phyloP scores from a whole-genome alignment of 2,888 invertebrate genomes.

The Drosophila borborema region DNA sequence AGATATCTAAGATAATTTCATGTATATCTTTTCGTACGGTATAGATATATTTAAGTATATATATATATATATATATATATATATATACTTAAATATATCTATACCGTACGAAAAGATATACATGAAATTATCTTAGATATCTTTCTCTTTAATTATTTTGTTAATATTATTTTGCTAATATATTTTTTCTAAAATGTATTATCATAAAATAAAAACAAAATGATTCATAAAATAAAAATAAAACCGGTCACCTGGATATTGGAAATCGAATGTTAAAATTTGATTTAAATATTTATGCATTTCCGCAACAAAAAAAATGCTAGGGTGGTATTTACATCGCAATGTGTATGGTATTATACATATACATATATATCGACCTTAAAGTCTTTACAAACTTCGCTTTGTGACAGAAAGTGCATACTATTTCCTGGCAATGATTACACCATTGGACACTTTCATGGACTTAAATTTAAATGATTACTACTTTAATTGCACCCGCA shows the following conservation, averaged over 20 bases:
- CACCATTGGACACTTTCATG: slow-evolving; percentile 39
- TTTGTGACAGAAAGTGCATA: slow-evolving; percentile 11
- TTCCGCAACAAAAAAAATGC: background rate
- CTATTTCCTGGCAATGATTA: no score
- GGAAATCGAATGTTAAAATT: slow-evolving; percentile 1
- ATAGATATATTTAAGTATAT: background rate
- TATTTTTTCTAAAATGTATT: background rate
- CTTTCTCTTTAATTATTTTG: no score
- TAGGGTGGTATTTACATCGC: background rate
- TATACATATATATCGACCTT: slow-evolving; percentile 1
- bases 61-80: background rate
- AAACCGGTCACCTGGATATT: slow-evolving; percentile 1
- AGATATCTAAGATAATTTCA: slow-evolving; percentile 7
- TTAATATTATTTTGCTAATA: background rate
- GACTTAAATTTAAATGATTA: slow-evolving; percentile 24
- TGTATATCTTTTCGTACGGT: slow-evolving; percentile 7
- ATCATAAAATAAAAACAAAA: no score
- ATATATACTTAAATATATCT: background rate
- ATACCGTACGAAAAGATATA: slow-evolving; percentile 6
- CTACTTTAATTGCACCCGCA: slow-evolving; percentile 33
- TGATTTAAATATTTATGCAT: background rate
- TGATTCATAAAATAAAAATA: no score
- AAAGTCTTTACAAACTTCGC: slow-evolving; percentile 13
- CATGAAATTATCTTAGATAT: slow-evolving; percentile 9
- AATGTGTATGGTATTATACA: slow-evolving; percentile 3